A percentile compares a stretch with the other conserved stretches of the same genome.
Evolutionary conservation across 2,113 vertebrate genomes (phyloP).

Genomic region (Numenius arquata): DNA sequence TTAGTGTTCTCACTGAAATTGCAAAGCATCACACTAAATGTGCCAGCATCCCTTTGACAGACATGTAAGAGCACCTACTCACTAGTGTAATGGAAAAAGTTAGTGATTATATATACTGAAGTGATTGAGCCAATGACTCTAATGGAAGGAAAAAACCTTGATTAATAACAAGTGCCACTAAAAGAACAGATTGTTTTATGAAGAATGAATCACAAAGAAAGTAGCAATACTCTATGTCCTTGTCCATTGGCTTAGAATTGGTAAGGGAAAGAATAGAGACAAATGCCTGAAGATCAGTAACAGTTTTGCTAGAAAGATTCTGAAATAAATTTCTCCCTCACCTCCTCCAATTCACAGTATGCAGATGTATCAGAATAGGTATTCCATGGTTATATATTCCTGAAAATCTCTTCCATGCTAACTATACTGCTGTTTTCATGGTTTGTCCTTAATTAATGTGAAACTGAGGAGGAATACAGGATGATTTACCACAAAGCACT

Average conservation of each 20-base stretch:
- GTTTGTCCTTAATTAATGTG: background rate
- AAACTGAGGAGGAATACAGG: background rate
- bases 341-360: background rate
- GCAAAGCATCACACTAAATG: constrained; percentile 30
- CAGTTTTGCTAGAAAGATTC: background rate
- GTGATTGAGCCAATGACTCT: constrained; percentile 45
- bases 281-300: background rate
- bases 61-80: constrained; percentile 33
- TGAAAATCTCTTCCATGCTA: background rate
- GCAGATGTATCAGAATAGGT: background rate
- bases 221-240: background rate
- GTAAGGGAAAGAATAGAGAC: background rate
- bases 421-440: background rate
- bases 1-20: constrained; percentile 51
- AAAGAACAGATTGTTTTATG: constrained; percentile 49
- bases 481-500: background rate
- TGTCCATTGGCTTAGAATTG: constrained; percentile 14
- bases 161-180: constrained; percentile 57
- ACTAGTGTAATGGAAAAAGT: constrained; percentile 42
- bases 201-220: constrained; percentile 31
- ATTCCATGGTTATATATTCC: background rate
- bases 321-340: background rate
- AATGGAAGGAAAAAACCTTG: constrained; percentile 54
- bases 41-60: constrained; percentile 36
- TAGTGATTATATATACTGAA: constrained; percentile 52